These are phyloP conservation scores for Styela clava DNA, from an alignment of 23 tunicate genomes.

Conservation along the genomic window DNA sequence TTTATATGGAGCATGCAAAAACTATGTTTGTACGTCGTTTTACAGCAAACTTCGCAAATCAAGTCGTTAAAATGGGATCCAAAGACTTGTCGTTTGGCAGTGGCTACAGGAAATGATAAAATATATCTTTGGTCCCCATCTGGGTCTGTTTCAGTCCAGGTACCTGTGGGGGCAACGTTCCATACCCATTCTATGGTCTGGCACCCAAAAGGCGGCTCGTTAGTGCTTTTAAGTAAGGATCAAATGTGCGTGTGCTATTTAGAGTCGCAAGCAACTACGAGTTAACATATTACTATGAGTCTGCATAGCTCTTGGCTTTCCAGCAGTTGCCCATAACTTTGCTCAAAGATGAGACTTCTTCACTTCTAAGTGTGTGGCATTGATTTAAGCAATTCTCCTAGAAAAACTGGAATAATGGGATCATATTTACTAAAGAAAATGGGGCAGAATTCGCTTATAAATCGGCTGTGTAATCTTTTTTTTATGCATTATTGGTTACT, in stretches of 20 bases:
- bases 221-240: conserved; percentile 75
- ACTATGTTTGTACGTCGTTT: conserved; percentile 56
- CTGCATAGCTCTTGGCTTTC: too few relatives aligned
- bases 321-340: too few relatives aligned
- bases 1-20: conserved; percentile 86
- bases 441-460: too few relatives aligned
- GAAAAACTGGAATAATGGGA: too few relatives aligned
- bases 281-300: too few relatives aligned
- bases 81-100: conserved; percentile 49
- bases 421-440: too few relatives aligned
- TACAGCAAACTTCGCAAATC: conserved; percentile 62
- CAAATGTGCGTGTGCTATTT: conserved; percentile 81
- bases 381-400: too few relatives aligned
- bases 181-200: conserved; percentile 65
- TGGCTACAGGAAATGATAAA: conserved; percentile 71
- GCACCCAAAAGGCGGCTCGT: conserved; percentile 68
- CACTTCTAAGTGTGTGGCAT: too few relatives aligned
- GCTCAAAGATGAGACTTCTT: too few relatives aligned
- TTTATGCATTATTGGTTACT: too few relatives aligned
- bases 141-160: conserved; percentile 84
- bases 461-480: too few relatives aligned
- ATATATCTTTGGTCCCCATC: conserved; percentile 92
- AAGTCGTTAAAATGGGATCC: conserved; percentile 87
- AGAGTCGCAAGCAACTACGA: conserved; percentile 8
- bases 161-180: conserved; percentile 64